phyloP scores from a whole-genome alignment of 2,113 vertebrate genomes.

The Cyanoramphus novaezelandiae region DNA sequence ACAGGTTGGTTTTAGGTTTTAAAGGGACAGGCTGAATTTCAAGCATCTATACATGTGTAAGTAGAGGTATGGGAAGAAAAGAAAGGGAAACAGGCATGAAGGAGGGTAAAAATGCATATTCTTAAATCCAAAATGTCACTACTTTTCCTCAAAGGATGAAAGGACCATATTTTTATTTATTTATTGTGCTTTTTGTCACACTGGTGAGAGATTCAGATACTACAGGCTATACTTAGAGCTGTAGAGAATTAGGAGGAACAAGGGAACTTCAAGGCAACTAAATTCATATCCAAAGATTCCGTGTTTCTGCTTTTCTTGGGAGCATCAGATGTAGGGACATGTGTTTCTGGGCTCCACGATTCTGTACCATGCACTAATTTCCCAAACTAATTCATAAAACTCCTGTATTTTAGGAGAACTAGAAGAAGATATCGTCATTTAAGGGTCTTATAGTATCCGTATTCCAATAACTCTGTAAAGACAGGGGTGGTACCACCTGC shows the following conservation, averaged over 20 bases:
- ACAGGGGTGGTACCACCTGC: neutral
- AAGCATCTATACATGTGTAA: neutral
- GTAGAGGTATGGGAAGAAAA: neutral
- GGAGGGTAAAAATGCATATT: neutral
- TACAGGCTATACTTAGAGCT: neutral
- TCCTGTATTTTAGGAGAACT: neutral
- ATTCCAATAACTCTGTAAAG: neutral
- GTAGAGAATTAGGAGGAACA: neutral
- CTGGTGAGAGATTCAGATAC: neutral
- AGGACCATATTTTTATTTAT: neutral
- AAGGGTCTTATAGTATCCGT: neutral
- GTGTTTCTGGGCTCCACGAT: neutral
- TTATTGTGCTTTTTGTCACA: neutral
- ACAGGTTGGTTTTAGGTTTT: neutral
- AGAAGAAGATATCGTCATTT: neutral
- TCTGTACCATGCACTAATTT: neutral
- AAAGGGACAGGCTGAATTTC: neutral
- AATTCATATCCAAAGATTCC: neutral
- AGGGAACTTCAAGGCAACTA: neutral
- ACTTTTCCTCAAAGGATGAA: neutral
- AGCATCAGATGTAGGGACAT: rapidly evolving
- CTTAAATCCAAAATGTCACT: neutral
- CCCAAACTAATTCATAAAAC: neutral
- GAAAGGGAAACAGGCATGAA: neutral
- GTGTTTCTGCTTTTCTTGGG: neutral